Evolutionary conservation across 1,140 invertebrate species (phyloP).

Genomic region (Drosophila persimilis): DNA sequence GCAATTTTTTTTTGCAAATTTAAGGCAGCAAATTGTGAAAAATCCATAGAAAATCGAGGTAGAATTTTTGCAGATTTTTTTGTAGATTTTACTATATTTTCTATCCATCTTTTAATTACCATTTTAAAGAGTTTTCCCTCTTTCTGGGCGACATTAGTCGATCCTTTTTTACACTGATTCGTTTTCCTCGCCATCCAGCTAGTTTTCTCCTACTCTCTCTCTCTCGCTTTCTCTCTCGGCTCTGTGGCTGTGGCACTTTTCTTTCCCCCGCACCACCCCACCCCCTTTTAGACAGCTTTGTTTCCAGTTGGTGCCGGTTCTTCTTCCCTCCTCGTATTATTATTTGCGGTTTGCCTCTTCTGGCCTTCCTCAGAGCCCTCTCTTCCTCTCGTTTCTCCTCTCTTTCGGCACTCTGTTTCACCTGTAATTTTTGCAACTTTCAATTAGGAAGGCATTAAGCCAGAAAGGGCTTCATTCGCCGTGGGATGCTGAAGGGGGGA

Average conservation of each 20-base stretch:
- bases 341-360: constrained; percentile 64
- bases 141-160: too few relatives aligned
- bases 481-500: constrained; percentile 4
- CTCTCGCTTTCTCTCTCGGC: constrained; percentile 15
- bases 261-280: constrained; percentile 4
- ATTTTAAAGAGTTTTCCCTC: too few relatives aligned
- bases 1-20: too few relatives aligned
- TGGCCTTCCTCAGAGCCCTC: constrained; percentile 1
- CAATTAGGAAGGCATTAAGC: constrained; percentile 81
- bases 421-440: constrained; percentile 80
- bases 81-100: too few relatives aligned
- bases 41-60: too few relatives aligned
- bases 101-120: too few relatives aligned
- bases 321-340: constrained; percentile 53
- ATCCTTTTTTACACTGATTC: background rate
- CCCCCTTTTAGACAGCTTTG: constrained; percentile 42
- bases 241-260: constrained; percentile 53
- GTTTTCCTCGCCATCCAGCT: background rate
- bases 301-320: constrained; percentile 28
- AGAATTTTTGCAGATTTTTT: too few relatives aligned
- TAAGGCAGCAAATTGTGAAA: too few relatives aligned
- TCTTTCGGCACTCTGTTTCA: constrained; percentile 22
- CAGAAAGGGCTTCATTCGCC: constrained; percentile 73
- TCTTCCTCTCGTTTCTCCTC: background rate
- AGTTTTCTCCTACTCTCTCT: background rate